Evolutionary conservation across 2,888 invertebrate species (phyloP).

Genomic region (Petrolisthes cinctipes): DNA sequence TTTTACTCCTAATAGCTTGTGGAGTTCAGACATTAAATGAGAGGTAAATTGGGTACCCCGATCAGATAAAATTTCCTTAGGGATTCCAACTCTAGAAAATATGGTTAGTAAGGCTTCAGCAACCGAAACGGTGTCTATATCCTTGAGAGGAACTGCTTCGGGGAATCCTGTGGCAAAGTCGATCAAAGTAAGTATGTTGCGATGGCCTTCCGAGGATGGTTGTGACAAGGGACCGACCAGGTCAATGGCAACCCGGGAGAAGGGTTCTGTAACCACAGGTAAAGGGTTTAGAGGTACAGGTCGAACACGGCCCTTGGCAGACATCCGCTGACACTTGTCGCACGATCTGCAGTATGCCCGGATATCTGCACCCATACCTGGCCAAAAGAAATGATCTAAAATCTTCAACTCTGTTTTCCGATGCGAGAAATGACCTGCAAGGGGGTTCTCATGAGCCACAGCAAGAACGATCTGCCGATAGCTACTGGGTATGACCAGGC

Average conservation of each 20-base stretch:
- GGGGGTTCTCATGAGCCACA: background rate
- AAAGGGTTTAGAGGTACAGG: background rate
- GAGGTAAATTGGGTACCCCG: background rate
- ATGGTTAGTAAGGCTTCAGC: background rate
- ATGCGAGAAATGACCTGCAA: background rate
- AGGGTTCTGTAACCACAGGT: slow-evolving; percentile 20
- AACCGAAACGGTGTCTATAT: background rate
- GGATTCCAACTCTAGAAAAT: background rate
- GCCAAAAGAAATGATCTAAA: background rate
- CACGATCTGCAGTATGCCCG: slow-evolving; percentile 3
- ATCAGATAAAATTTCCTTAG: too few relatives aligned
- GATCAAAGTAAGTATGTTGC: slow-evolving; percentile 15
- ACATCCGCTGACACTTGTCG: slow-evolving; percentile 7
- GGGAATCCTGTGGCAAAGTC: slow-evolving; percentile 15
- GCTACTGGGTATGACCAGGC: background rate
- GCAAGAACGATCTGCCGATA: background rate
- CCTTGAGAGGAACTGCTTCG: slow-evolving; percentile 15
- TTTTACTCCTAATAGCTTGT: slow-evolving; percentile 19
- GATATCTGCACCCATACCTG: slow-evolving; percentile 12
- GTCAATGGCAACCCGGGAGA: slow-evolving; percentile 25
- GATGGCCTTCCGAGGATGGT: background rate
- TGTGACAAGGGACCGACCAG: slow-evolving; percentile 18
- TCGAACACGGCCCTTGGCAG: too few relatives aligned
- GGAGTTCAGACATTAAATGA: slow-evolving; percentile 19
- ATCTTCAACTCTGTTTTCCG: slow-evolving; percentile 8